phyloP scores from a whole-genome alignment of 2,888 invertebrate species.

The Parthenolecanium corni region DNA sequence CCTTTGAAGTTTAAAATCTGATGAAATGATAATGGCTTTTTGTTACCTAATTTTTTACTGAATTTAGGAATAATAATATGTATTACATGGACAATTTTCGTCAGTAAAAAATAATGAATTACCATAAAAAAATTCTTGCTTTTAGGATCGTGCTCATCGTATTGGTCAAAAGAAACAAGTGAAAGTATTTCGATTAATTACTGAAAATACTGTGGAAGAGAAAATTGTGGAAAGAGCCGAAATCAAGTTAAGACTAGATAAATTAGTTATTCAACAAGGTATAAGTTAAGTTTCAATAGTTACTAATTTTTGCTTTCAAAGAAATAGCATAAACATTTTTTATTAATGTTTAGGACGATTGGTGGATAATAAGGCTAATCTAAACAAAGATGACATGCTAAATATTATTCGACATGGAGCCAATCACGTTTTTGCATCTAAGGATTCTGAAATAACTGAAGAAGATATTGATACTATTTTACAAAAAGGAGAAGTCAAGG shows the following conservation, averaged over 20 bases:
- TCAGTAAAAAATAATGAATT: too few relatives aligned
- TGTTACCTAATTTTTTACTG: too few relatives aligned
- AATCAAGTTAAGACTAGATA: conserved; percentile 87
- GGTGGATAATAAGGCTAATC: conserved; percentile 74
- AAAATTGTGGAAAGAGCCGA: conserved; percentile 97
- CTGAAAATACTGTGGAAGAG: conserved; percentile 98
- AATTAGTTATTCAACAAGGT: conserved; percentile 91
- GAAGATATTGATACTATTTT: conserved; percentile 94
- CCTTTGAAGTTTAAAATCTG: too few relatives aligned
- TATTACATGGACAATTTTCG: too few relatives aligned
- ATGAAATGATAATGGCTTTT: too few relatives aligned
- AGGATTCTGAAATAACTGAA: conserved; percentile 92
- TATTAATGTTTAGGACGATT: conserved; percentile 61
- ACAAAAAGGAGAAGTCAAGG: conserved; percentile 77
- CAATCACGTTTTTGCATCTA: conserved; percentile 95
- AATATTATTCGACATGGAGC: conserved; percentile 98
- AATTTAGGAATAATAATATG: too few relatives aligned
- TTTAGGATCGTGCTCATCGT: conserved; percentile 87
- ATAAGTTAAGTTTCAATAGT: too few relatives aligned
- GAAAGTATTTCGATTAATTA: conserved; percentile 77
- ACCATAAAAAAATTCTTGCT: too few relatives aligned
- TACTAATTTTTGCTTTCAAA: too few relatives aligned
- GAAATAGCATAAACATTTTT: too few relatives aligned
- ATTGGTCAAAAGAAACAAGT: conserved; percentile 98
- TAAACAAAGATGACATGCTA: conserved; percentile 98